Conservation (phyloP, 2,113 vertebrate species). For the Gopherus flavomarginatus region DNA sequence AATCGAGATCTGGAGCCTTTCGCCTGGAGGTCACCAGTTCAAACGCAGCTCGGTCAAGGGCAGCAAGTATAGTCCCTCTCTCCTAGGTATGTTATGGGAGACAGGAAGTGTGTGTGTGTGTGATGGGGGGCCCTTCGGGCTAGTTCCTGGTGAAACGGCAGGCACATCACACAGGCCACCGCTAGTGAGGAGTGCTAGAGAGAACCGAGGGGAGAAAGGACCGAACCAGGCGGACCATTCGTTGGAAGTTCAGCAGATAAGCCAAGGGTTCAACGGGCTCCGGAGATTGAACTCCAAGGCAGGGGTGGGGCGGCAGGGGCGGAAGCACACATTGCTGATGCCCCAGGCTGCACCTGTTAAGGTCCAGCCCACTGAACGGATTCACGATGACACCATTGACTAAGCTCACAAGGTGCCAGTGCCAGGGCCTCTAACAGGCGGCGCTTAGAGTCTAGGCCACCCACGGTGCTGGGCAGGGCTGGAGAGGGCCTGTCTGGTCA, state of each 20-base stretch:
- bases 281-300: not conserved
- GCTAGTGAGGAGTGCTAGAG: no score
- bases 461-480: not conserved
- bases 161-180: no score
- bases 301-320: not conserved
- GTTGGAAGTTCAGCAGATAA: not conserved
- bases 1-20: not conserved
- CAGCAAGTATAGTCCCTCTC: not conserved
- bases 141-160: not conserved
- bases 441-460: not conserved
- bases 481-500: not conserved
- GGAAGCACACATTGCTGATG: no score
- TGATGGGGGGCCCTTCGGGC: not conserved
- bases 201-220: not conserved
- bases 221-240: no score
- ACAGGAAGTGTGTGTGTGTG: rapidly evolving
- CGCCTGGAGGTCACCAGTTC: not conserved
- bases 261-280: not conserved
- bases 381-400: not conserved
- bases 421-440: not conserved
- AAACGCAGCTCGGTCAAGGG: not conserved
- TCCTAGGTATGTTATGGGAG: rapidly evolving
- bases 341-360: not conserved
- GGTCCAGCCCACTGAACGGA: no score
- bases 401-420: not conserved